Evolutionary conservation across 2,888 invertebrate species (phyloP), one percentile per base, ranked within the genome.

Genomic region (Tigriopus californicus): DNA sequence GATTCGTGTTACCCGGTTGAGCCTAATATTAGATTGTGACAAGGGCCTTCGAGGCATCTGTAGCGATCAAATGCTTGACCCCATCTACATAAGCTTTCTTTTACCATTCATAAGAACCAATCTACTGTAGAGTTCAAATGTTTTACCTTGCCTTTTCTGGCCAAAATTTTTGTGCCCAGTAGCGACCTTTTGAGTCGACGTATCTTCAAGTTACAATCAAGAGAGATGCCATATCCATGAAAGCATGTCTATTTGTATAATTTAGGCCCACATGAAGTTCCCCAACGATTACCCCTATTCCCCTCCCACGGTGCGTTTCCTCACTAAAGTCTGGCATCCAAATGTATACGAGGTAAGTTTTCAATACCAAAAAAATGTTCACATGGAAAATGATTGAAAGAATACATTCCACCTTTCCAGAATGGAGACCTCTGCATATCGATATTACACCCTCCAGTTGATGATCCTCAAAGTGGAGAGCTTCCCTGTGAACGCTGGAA

Each of bases 291-390:
- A 98, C 74, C 98, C 98, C 60, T 99, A 98, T 75, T 92, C 94
- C 66, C 98, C 98, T 64, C 98, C 98, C 64, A 83, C 89, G 67
- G 87, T 99, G 75, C 82, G 92, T 69, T 98, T 98, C 78, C 79
- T 94, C 72, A 91, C 94, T 65, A 97, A 97, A 82, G 94, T 98
- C 67, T 98, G 97, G 95, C 98, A 99, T 78, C 98, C 98, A 65
- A 98, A 98, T 79, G 97, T 99, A 22, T 99, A 99, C 76, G 97
- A 97, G 83, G 91, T 90, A 76, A 81, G 82, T 56, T 52, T 49
- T 53, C 20, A n/a, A n/a, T n/a, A n/a, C n/a, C n/a, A 15, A 33
- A 40, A n/a, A 33, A 53, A 24, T 6, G 15, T 3, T 5, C 22
- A 24, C 25, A 6, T 51, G 13, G 51, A 18, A 53, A n/a, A 15